Conservation (phyloP, 2,797 vertebrate genomes). For the Mormyrops boulengeri region DNA sequence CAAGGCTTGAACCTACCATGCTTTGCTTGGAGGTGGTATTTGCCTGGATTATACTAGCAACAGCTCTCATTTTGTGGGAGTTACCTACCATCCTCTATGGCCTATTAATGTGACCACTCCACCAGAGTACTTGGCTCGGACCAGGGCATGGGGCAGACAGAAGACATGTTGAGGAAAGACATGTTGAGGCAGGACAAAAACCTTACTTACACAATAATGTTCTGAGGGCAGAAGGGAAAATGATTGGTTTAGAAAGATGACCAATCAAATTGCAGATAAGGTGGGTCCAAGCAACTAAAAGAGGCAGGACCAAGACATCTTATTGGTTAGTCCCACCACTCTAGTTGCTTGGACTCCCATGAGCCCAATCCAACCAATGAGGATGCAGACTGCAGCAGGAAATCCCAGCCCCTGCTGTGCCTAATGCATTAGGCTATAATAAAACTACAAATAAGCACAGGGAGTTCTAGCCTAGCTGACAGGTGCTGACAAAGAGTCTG, state of each 20-base stretch:
- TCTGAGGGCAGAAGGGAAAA: not conserved
- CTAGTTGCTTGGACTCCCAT: not conserved
- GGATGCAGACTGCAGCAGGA: not conserved
- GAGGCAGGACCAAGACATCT: not conserved
- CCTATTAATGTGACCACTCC: not conserved
- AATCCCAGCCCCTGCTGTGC: not conserved
- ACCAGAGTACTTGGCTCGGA: not conserved
- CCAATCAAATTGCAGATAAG: not conserved
- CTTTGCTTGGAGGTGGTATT: not conserved
- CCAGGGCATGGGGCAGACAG: not conserved
- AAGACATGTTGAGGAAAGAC: not conserved
- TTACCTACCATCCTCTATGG: not conserved
- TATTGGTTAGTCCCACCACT: not conserved
- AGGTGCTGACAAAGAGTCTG: not conserved
- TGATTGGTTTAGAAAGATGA: not conserved
- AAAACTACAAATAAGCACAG: not conserved
- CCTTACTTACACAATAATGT: not conserved
- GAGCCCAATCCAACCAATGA: not conserved
- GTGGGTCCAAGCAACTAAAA: not conserved
- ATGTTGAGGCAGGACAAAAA: not conserved
- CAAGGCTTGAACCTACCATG: not conserved
- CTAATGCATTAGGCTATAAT: not conserved
- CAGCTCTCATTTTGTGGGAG: not conserved
- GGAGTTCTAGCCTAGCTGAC: not conserved
- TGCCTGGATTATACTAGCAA: not conserved